A percentile compares a stretch with the other conserved stretches of the same genome.
phyloP scores from a whole-genome alignment of 1,140 invertebrate genomes.

The Zaprionus taronus region DNA sequence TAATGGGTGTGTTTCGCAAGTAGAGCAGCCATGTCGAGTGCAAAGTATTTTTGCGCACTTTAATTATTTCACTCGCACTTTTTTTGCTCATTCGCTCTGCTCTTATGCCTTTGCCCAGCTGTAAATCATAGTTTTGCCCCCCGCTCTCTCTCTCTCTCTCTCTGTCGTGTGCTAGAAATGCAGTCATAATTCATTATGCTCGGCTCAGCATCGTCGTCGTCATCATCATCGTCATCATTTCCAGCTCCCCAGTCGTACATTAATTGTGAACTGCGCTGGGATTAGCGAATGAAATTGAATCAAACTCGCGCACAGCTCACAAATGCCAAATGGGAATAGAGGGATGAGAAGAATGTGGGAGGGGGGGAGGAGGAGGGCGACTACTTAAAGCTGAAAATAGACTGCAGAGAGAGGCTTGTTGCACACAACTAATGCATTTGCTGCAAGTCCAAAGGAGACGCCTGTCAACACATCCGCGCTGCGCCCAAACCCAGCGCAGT shows the following conservation, averaged over 20 bases:
- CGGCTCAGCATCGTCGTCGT: not conserved
- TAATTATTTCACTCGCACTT: slow-evolving; percentile 1
- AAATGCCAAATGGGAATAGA: slow-evolving; percentile 7
- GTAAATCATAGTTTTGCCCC: not conserved
- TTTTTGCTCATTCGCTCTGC: not conserved
- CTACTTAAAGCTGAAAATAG: not conserved
- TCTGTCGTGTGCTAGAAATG: not conserved
- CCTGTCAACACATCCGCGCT: slow-evolving; percentile 43
- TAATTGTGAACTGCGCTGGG: slow-evolving; percentile 38
- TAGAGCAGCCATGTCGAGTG: not conserved
- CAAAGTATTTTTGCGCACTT: not conserved
- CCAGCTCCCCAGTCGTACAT: slow-evolving; percentile 15
- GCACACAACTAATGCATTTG: slow-evolving; percentile 52
- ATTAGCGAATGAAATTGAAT: slow-evolving; percentile 38
- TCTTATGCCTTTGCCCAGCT: not conserved
- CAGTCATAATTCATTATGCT: slow-evolving; percentile 1
- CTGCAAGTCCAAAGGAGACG: slow-evolving; percentile 28
- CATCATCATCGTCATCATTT: slow-evolving; percentile 8
- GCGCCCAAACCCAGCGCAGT: slow-evolving; percentile 10
- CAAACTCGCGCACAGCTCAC: slow-evolving; percentile 22
- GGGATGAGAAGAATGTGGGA: no score
- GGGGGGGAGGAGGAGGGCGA: not conserved
- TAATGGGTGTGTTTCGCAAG: not conserved
- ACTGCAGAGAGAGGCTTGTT: slow-evolving; percentile 24
- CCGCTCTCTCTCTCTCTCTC: not conserved